Conservation (phyloP, 2,113 vertebrate species). For the Prolemur simus region DNA sequence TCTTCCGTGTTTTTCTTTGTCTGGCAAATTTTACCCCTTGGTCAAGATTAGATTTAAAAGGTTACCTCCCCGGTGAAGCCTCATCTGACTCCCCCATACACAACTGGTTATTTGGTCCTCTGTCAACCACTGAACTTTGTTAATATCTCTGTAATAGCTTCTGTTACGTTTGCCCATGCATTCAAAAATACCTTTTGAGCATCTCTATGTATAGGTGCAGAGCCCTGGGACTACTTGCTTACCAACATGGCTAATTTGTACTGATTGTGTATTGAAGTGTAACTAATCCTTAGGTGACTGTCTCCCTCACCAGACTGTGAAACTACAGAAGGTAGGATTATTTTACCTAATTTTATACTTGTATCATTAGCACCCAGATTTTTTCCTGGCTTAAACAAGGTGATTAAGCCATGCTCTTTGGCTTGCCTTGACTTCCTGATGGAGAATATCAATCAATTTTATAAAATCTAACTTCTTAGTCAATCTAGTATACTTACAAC, state of each 20-base stretch:
- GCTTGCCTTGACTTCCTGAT: conserved; percentile 4
- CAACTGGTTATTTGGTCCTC: neutral
- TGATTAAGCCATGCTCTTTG: neutral
- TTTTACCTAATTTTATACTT: neutral
- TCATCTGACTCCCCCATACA: neutral
- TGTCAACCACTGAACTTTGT: neutral
- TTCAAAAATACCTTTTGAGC: neutral
- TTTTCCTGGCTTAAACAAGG: neutral
- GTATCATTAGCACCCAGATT: neutral
- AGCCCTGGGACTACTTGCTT: neutral
- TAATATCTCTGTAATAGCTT: neutral
- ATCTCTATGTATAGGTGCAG: neutral
- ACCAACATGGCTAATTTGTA: neutral
- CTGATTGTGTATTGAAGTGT: neutral
- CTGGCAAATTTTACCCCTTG: neutral
- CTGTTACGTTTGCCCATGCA: neutral
- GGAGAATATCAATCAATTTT: neutral
- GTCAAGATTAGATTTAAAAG: neutral
- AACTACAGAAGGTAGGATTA: neutral
- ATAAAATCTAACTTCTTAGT: neutral
- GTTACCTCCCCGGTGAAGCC: neutral
- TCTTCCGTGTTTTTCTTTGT: neutral
- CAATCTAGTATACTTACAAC: neutral
- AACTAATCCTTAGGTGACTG: neutral
- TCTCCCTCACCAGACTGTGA: neutral